Conservation (phyloP, 2,113 vertebrate species). For the Ammodramus savannarum region DNA sequence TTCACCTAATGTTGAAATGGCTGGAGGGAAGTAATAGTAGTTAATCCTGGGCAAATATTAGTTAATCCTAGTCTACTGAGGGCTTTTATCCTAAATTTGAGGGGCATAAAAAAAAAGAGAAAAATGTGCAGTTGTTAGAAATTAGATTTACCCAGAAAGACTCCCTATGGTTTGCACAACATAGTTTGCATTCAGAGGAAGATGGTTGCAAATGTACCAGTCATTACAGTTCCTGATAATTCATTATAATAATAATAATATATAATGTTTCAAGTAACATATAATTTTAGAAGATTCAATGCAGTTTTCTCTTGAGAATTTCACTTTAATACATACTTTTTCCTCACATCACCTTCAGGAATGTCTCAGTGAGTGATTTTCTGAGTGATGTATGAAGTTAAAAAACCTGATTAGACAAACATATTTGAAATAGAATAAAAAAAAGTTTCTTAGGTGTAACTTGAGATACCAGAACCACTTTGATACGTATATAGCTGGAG, state of each 20-base stretch:
- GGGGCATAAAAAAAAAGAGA: background rate
- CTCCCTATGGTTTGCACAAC: background rate
- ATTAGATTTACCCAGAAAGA: background rate
- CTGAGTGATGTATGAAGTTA: background rate
- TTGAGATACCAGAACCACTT: background rate
- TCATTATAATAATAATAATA: background rate
- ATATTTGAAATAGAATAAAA: background rate
- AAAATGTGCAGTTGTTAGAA: background rate
- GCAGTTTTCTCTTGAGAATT: background rate
- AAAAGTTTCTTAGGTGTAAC: background rate
- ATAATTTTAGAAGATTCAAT: background rate
- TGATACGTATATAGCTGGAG: background rate
- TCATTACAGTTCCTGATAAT: background rate
- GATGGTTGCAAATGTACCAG: background rate
- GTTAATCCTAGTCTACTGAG: background rate
- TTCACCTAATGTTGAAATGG: background rate
- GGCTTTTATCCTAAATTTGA: background rate
- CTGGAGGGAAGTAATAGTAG: background rate
- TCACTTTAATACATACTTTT: background rate
- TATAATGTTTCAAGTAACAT: background rate
- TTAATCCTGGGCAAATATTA: background rate
- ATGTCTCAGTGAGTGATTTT: background rate
- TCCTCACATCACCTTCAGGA: background rate
- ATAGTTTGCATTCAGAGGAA: background rate
- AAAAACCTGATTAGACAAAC: background rate